These are phyloP conservation scores for Xenopus petersii DNA, from an alignment of 2,797 vertebrate genomes.

Conservation along the genomic window DNA sequence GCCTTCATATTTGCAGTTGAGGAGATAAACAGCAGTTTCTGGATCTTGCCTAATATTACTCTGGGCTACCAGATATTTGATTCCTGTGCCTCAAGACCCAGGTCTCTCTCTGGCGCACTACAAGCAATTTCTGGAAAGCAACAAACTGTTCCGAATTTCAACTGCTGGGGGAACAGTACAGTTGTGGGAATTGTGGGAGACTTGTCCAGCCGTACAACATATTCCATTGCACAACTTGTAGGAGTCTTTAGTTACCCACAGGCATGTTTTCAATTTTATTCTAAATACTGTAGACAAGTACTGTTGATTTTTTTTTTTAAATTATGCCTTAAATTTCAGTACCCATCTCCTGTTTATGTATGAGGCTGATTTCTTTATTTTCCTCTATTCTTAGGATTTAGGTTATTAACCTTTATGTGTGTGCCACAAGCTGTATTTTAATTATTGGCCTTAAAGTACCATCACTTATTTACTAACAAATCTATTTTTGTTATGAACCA, in stretches of 20 bases:
- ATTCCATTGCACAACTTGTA: not conserved
- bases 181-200: not conserved
- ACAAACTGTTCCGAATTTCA: not conserved
- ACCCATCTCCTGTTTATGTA: no score
- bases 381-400: no score
- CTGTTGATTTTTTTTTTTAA: no score
- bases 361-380: no score
- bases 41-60: not conserved
- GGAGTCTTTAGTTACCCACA: not conserved
- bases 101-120: no score
- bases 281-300: no score
- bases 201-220: not conserved
- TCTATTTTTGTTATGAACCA: no score
- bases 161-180: not conserved
- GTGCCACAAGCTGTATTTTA: no score
- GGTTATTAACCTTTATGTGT: no score
- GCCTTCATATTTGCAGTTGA: constrained; percentile 6
- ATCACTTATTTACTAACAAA: no score
- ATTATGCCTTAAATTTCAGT: no score
- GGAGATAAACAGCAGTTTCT: not conserved
- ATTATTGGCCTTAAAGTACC: no score
- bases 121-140: not conserved
- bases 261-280: not conserved
- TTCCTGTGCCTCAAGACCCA: not conserved
- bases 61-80: constrained; percentile 26